Evolutionary conservation across 2,797 vertebrate species (phyloP).

Genomic region (Rhincodon typus): DNA sequence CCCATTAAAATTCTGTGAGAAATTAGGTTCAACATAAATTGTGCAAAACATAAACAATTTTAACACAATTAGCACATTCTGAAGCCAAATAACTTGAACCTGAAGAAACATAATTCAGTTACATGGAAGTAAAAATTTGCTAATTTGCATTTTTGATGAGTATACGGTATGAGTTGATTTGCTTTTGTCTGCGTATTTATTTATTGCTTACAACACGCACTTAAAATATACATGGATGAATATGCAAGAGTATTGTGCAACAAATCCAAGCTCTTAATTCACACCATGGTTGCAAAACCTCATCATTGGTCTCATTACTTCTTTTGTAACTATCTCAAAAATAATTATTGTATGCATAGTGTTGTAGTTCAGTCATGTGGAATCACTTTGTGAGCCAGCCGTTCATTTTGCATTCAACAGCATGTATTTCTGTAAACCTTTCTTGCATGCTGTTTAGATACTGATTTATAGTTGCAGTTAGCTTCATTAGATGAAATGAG

Average conservation of each 20-base stretch:
- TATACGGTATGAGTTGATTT: neutral
- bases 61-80: neutral
- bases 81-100: neutral
- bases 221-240: neutral
- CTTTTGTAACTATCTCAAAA: neutral
- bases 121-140: neutral
- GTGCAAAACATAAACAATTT: neutral
- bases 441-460: constrained; percentile 19
- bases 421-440: neutral
- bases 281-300: neutral
- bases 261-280: neutral
- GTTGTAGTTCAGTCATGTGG: neutral
- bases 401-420: constrained; percentile 21
- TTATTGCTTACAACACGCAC: neutral
- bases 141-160: neutral
- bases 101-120: neutral
- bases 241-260: neutral
- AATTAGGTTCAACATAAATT: neutral
- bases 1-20: neutral
- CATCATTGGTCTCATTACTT: constrained; percentile 20
- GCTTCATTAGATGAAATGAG: constrained; percentile 31
- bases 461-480: constrained; percentile 31
- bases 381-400: constrained; percentile 4
- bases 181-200: neutral
- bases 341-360: neutral